A percentile compares a stretch with the other conserved stretches of the same genome.
These are phyloP conservation scores for Excalfactoria chinensis DNA, from an alignment of 2,113 vertebrate species.

Conservation along the genomic window DNA sequence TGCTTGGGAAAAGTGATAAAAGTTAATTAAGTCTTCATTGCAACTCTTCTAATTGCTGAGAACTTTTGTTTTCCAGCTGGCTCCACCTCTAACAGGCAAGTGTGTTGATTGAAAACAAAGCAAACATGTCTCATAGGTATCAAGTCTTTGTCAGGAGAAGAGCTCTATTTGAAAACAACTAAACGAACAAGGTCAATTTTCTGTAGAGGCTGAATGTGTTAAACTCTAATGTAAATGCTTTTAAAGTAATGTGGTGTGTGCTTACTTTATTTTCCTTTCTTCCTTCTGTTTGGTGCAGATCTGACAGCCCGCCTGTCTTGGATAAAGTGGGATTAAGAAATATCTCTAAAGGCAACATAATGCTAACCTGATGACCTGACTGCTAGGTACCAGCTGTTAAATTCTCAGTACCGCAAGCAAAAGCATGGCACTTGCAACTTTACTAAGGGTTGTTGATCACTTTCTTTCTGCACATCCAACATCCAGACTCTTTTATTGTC, in stretches of 20 bases:
- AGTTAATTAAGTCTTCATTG: neutral
- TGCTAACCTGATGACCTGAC: neutral
- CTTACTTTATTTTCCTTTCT: constrained; percentile 49
- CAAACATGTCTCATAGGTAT: constrained; percentile 16
- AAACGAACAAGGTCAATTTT: constrained; percentile 32
- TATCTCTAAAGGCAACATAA: neutral
- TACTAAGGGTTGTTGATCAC: accelerated
- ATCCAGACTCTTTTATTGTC: neutral
- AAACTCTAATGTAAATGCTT: constrained; percentile 69
- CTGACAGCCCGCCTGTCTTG: constrained; percentile 87
- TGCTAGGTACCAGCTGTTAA: constrained; percentile 73
- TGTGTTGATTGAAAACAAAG: constrained; percentile 34
- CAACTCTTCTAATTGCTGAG: neutral
- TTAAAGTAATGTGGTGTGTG: constrained; percentile 62
- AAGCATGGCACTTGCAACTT: accelerated
- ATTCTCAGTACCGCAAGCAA: constrained; percentile 76
- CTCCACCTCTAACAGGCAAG: constrained; percentile 17
- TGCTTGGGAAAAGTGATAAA: neutral
- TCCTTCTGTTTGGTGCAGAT: constrained; percentile 70
- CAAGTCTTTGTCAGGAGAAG: constrained; percentile 24
- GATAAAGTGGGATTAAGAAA: constrained; percentile 86
- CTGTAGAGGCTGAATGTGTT: constrained; percentile 51
- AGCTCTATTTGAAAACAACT: constrained; percentile 11
- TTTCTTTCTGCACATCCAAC: neutral
- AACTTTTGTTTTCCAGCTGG: constrained; percentile 46